These are phyloP conservation scores for Drosophila asahinai DNA, from an alignment of 1,140 invertebrate genomes.

Conservation along the genomic window DNA sequence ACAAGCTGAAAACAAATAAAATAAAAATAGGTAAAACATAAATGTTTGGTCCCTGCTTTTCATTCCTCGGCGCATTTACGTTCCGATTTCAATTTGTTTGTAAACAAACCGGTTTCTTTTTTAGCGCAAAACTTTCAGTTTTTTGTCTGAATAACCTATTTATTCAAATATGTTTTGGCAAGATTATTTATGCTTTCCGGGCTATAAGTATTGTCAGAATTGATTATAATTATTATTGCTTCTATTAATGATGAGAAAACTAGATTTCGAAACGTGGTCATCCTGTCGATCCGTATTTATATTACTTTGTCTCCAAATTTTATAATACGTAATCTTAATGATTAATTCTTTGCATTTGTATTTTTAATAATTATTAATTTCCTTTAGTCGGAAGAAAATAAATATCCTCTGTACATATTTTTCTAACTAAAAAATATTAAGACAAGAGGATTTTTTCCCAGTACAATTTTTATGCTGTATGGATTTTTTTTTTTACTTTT, in stretches of 20 bases:
- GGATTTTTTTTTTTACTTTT: no score
- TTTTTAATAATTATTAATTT: no score
- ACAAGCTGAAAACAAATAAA: neutral
- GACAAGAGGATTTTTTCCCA: no score
- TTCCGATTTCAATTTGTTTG: conserved; percentile 19
- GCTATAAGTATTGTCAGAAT: neutral
- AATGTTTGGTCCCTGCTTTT: conserved; percentile 36
- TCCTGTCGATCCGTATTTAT: neutral
- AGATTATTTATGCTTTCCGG: neutral
- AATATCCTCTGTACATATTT: no score
- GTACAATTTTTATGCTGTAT: no score
- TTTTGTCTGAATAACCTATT: neutral
- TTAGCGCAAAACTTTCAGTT: neutral
- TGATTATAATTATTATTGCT: neutral
- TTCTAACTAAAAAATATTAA: no score
- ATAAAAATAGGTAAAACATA: conserved; percentile 11
- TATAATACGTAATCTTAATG: no score
- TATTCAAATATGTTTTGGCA: neutral
- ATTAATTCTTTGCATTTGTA: no score
- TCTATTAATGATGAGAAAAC: no score
- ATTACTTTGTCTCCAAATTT: no score
- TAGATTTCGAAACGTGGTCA: no score
- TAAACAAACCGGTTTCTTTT: conserved; percentile 27
- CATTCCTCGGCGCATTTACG: conserved; percentile 24
- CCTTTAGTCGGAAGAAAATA: no score